These are phyloP conservation scores for Drosophila tani DNA, from an alignment of 1,140 invertebrate species.

Conservation along the genomic window DNA sequence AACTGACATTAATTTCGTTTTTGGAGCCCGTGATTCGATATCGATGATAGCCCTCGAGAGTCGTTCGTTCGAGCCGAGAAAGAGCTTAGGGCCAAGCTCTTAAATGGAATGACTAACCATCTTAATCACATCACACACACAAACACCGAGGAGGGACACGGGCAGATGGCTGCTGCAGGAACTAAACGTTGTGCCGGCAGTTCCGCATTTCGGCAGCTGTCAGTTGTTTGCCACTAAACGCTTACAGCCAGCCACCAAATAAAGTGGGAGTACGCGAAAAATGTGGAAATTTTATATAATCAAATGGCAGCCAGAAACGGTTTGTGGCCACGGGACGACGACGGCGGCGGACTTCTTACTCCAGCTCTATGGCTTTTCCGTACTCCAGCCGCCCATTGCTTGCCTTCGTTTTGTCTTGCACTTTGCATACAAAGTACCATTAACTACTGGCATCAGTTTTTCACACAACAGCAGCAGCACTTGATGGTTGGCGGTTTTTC, in stretches of 20 bases:
- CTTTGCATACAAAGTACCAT: conserved; percentile 83
- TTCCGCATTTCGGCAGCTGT: conserved; percentile 76
- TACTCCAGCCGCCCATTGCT: conserved; percentile 27
- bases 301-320: conserved; percentile 45
- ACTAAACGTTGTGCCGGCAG: conserved; percentile 52
- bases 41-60: conserved; percentile 14
- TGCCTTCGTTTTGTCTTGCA: conserved; percentile 72
- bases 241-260: conserved; percentile 62
- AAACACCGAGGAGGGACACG: conserved; percentile 11
- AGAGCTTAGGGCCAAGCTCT: conserved; percentile 70
- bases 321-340: conserved; percentile 37
- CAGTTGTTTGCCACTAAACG: conserved; percentile 65
- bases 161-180: conserved; percentile 4
- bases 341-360: conserved; percentile 17
- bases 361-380: conserved; percentile 7
- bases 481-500: conserved; percentile 66
- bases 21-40: conserved; percentile 18
- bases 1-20: conserved; percentile 19
- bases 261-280: conserved; percentile 57
- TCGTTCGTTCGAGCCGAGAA: conserved; percentile 33
- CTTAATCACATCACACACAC: conserved; percentile 72
- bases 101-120: conserved; percentile 72
- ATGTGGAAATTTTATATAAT: conserved; percentile 52
- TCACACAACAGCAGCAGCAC: conserved; percentile 51
- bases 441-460: conserved; percentile 77